Evolutionary conservation across 1,140 invertebrate genomes (phyloP).

Genomic region (Schlechtendalia chinensis): DNA sequence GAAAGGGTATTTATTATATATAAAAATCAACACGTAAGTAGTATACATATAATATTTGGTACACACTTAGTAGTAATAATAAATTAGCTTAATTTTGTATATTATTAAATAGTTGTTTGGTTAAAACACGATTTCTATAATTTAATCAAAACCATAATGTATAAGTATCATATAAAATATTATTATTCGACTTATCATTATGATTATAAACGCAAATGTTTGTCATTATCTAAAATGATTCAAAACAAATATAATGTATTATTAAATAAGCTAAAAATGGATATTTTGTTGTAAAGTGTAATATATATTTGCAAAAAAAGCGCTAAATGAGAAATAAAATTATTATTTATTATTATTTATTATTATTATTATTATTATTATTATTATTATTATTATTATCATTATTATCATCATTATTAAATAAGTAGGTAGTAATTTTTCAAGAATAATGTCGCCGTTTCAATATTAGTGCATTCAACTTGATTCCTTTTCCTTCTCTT

Average conservation of each 20-base stretch:
- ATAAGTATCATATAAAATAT: conserved; percentile 2
- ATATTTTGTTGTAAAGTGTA: conserved; percentile 18
- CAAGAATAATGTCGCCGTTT: conserved; percentile 17
- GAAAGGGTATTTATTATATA: conserved; percentile 17
- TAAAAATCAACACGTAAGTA: conserved; percentile 26
- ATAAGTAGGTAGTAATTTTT: conserved; percentile 46
- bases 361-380: conserved; percentile 29
- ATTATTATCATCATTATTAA: conserved; percentile 33
- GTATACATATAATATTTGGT: conserved; percentile 49
- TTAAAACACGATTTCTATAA: conserved; percentile 21
- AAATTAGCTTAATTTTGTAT: conserved; percentile 28
- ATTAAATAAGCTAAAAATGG: conserved; percentile 32
- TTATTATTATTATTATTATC: too few species aligned
- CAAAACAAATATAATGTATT: conserved; percentile 38
- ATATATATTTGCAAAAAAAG: conserved; percentile 21
- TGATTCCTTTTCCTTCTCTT: conserved; percentile 42
- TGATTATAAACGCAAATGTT: background rate
- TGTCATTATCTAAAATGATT: conserved; percentile 17
- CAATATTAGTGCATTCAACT: conserved; percentile 33
- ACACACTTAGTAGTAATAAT: conserved; percentile 16
- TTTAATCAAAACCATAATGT: conserved; percentile 24
- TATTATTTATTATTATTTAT: conserved; percentile 26
- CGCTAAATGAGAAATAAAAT: conserved; percentile 27
- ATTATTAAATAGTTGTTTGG: conserved; percentile 2
- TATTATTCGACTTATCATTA: conserved; percentile 32